Conservation (phyloP, 1,140 invertebrate species). For the Tribolium castaneum region DNA sequence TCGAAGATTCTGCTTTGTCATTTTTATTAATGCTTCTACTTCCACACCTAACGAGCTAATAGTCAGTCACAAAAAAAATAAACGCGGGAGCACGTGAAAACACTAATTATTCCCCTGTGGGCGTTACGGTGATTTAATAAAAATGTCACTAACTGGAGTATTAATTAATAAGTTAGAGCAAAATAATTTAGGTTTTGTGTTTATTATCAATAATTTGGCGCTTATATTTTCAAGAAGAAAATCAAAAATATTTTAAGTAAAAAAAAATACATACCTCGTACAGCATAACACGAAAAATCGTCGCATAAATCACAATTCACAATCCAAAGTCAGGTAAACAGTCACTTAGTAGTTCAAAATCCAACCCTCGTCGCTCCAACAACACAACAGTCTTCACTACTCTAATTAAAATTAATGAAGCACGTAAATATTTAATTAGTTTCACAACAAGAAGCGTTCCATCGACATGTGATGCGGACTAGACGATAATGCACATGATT, state of each 20-base stretch:
- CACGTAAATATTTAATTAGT: conserved; percentile 6
- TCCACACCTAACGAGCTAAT: neutral
- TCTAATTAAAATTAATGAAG: conserved; percentile 25
- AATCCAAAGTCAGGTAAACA: neutral
- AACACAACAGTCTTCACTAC: conserved; percentile 11
- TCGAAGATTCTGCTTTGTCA: conserved; percentile 6
- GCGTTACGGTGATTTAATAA: too few relatives aligned
- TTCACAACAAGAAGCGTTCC: neutral
- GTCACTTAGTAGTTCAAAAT: neutral
- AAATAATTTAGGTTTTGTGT: too few relatives aligned
- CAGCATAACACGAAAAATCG: conserved; percentile 15
- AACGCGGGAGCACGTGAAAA: neutral
- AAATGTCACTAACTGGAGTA: too few relatives aligned
- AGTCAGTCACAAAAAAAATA: conserved; percentile 2
- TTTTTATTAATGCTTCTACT: conserved; percentile 18
- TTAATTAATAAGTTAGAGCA: too few relatives aligned
- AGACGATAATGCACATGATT: conserved; percentile 30
- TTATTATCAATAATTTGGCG: too few relatives aligned
- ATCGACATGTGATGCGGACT: neutral
- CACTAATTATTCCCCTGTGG: neutral
- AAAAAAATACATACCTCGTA: conserved; percentile 6
- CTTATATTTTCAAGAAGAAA: too few relatives aligned
- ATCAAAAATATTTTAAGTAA: neutral
- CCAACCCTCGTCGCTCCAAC: neutral
- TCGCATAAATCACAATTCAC: neutral